phyloP scores from a whole-genome alignment of 1,140 invertebrate genomes.

The Nomia melanderi region DNA sequence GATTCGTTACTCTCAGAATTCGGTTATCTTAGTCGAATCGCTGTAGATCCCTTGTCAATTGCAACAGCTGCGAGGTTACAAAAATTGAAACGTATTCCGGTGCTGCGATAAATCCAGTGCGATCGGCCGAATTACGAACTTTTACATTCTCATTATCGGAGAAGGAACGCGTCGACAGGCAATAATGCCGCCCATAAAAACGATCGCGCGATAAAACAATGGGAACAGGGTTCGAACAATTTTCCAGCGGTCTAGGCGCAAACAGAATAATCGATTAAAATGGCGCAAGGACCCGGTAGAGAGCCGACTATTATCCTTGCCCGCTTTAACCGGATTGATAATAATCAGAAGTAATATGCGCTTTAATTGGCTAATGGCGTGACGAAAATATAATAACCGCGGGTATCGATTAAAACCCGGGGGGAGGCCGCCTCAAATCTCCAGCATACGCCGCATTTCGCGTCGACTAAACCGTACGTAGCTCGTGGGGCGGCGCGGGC shows the following conservation, averaged over 20 bases:
- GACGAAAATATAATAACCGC: constrained; percentile 42
- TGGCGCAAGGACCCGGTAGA: background rate
- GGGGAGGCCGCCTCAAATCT: constrained; percentile 18
- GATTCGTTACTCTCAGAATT: no score
- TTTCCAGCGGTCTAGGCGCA: constrained; percentile 26
- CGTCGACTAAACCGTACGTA: background rate
- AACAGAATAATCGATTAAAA: constrained; percentile 35
- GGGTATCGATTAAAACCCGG: constrained; percentile 34
- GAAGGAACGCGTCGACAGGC: constrained; percentile 20
- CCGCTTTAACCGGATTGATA: constrained; percentile 30
- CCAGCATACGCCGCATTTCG: background rate
- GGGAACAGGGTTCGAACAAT: background rate
- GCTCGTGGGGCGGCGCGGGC: background rate
- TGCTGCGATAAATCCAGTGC: background rate
- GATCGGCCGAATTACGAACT: background rate
- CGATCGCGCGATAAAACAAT: constrained; percentile 23
- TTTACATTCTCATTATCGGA: background rate
- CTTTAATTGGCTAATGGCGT: constrained; percentile 37
- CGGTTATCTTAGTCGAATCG: no score
- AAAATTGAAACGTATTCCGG: no score
- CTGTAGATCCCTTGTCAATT: no score
- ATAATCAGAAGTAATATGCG: constrained; percentile 32
- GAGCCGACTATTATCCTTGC: background rate
- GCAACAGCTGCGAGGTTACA: no score
- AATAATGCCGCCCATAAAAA: constrained; percentile 14